A percentile compares a stretch with the other conserved stretches of the same genome.
phyloP scores from a whole-genome alignment of 2,797 vertebrate genomes.

The Harpagifer antarcticus region DNA sequence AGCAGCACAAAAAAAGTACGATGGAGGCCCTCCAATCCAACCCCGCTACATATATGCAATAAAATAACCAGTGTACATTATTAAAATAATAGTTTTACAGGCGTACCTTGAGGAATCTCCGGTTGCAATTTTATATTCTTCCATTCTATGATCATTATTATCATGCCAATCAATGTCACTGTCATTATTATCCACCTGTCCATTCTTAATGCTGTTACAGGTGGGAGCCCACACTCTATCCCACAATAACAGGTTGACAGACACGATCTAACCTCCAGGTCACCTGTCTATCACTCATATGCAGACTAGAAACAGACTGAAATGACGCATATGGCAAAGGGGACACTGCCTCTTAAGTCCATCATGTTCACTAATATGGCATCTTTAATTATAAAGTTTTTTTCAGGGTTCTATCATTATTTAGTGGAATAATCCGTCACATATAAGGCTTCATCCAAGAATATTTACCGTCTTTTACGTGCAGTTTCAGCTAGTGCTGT shows the following conservation, averaged over 20 bases:
- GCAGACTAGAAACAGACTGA: neutral
- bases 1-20: conserved; percentile 1
- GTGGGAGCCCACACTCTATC: neutral
- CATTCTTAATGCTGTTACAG: neutral
- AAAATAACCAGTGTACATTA: neutral
- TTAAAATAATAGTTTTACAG: neutral
- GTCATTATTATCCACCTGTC: conserved; percentile 20
- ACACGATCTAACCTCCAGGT: conserved; percentile 3
- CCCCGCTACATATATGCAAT: neutral
- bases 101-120: neutral
- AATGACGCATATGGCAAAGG: neutral
- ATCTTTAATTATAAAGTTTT: conserved; percentile 9
- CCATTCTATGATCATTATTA: conserved; percentile 11
- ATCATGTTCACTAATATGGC: neutral
- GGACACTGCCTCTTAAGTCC: too few species aligned
- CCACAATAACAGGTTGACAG: neutral
- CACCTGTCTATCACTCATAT: conserved; percentile 13
- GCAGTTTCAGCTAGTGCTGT: too few species aligned
- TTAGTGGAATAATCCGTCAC: neutral
- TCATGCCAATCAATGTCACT: neutral
- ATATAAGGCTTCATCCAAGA: neutral
- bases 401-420: neutral
- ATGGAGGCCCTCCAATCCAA: neutral
- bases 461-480: neutral
- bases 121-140: conserved; percentile 11